A percentile compares a stretch with the other conserved stretches of the same genome.
Evolutionary conservation across 2,797 vertebrate species (phyloP).

Genomic region (Hybognathus amarus): DNA sequence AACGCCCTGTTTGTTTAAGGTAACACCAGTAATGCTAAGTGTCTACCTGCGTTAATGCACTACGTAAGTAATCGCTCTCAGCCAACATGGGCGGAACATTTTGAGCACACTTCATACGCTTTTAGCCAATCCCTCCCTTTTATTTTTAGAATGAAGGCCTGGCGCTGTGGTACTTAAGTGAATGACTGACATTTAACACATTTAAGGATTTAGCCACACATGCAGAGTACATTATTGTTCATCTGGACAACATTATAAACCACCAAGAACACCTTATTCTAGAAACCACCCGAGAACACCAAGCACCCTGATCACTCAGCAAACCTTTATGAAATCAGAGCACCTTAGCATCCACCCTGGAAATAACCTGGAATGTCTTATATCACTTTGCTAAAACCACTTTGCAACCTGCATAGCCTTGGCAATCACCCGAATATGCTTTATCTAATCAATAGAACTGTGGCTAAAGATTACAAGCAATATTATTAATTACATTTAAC

Average conservation of each 20-base stretch:
- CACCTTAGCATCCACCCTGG: background rate
- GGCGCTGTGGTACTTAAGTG: background rate
- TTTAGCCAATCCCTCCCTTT: conserved; percentile 42
- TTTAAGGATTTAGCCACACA: background rate
- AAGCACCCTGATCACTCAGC: background rate
- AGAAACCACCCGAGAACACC: background rate
- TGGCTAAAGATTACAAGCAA: no score
- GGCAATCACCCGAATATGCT: background rate
- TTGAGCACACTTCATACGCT: conserved; percentile 42
- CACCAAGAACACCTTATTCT: background rate
- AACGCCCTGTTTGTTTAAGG: conserved; percentile 39
- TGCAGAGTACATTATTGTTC: background rate
- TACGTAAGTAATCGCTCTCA: conserved; percentile 26
- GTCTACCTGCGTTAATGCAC: conserved; percentile 36
- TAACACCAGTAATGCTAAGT: conserved; percentile 39
- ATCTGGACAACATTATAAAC: background rate
- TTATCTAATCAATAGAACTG: no score
- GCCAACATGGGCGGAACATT: conserved; percentile 41
- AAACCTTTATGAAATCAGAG: background rate
- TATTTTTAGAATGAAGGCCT: conserved; percentile 51
- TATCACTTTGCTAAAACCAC: background rate
- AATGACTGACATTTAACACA: background rate
- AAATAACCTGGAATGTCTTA: background rate
- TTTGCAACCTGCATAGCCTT: background rate
- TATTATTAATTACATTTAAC: no score